Percentiles rank a stretch among this genome's conserved stretches.
phyloP scores from a whole-genome alignment of 2,888 invertebrate genomes.

The Eumacrocentrus americanus region DNA sequence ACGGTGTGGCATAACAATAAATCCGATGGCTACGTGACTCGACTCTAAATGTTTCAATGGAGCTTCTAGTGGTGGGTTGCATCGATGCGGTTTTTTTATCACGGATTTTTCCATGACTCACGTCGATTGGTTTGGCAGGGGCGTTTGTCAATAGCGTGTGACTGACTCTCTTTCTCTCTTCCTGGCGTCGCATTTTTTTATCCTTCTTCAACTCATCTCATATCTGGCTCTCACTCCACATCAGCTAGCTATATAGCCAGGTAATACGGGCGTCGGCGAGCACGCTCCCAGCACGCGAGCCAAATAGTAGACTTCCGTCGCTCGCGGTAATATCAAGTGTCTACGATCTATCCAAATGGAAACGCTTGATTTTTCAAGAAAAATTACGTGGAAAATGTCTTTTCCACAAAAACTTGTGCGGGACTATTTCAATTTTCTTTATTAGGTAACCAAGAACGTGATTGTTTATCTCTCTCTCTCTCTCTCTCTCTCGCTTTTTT shows the following conservation, averaged over 20 bases:
- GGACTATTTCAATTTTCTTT: background rate
- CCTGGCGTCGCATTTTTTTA: constrained; percentile 1
- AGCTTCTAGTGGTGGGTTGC: constrained; percentile 1
- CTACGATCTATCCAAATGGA: constrained; percentile 29
- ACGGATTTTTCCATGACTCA: constrained; percentile 17
- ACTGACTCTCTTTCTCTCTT: constrained; percentile 9
- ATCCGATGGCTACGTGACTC: constrained; percentile 34
- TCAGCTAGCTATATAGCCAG: too few relatives aligned
- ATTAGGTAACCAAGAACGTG: too few relatives aligned
- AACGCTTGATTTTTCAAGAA: constrained; percentile 30
- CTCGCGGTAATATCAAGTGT: constrained; percentile 29
- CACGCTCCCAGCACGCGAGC: constrained; percentile 23
- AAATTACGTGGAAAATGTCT: constrained; percentile 31
- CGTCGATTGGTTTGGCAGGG: constrained; percentile 20
- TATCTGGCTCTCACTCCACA: too few relatives aligned
- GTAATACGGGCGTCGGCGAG: constrained; percentile 18
- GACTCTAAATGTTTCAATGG: constrained; percentile 31
- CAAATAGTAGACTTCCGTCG: constrained; percentile 28
- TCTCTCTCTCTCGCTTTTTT: constrained; percentile 11
- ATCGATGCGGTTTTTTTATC: background rate
- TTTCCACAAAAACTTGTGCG: background rate
- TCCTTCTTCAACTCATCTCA: background rate
- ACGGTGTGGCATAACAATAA: constrained; percentile 28
- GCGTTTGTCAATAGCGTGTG: constrained; percentile 24
- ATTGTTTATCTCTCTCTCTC: too few relatives aligned